Evolutionary conservation across 2,797 vertebrate genomes (phyloP), one percentile per base, ranked within the genome.

Genomic region (Arctocebus calabarensis): DNA sequence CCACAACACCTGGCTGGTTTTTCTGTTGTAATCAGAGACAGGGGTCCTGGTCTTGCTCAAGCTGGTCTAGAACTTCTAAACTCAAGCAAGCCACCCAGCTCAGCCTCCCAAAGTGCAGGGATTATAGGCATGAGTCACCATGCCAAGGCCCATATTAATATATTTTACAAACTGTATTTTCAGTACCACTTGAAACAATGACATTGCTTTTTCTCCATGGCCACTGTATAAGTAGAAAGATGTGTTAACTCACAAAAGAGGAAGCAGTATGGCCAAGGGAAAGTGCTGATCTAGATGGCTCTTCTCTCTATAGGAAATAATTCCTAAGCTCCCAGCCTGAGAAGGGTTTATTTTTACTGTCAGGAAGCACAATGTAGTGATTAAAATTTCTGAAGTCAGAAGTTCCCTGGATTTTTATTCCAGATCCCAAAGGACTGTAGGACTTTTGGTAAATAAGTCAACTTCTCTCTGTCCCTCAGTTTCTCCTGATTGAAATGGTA

Each of bases 381-480:
- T 86, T 34, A 89, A 75, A 43, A 66, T 55, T 93, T 87, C 83
- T 77, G 25, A 71, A 77, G 34, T 55, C 52, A 90, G 22, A 84
- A 14, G 48, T 83, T 70, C 87, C 40, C 52, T 84, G 84, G 22
- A 75, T 90, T 89, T 95, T 19, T 17, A 6, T 86, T 64, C 19
- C 8, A 57, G 62, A 12, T 66, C 43, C 61, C 32, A 10, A 13
- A 61, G 75, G 48, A 84, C 34, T 68, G 32, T 11, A 90, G 32
- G 25, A 32, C 34, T 88, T 62, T 64, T 34, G 37, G 7, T 16
- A 91, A 84, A 12, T 77, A 79, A 66, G 16, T 17, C 34, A 92
- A 61, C 16, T 27, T 88, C 16, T 92, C 61, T 86, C 45, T 73
- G 23, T 64, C 17, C 40, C 37, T 92, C 32, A 48, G 22, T 85